Evolutionary conservation across 2,888 invertebrate genomes (phyloP).

Genomic region (Chalcosyrphus nemorum): DNA sequence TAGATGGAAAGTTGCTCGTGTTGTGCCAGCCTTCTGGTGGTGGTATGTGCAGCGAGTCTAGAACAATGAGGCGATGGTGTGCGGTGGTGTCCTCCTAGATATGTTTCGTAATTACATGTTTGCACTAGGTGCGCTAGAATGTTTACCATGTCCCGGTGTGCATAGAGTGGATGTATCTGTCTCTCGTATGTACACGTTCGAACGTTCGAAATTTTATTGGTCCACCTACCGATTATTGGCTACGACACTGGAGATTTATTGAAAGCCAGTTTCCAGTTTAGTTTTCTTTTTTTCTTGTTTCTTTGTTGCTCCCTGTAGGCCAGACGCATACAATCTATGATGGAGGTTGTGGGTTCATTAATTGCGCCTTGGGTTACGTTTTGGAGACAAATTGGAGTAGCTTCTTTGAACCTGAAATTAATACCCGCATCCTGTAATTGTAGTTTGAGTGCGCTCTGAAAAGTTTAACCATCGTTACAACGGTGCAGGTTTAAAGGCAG

Average conservation of each 20-base stretch:
- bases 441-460: slow-evolving; percentile 38
- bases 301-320: slow-evolving; percentile 3
- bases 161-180: slow-evolving; percentile 41
- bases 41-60: slow-evolving; percentile 13
- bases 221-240: slow-evolving; percentile 72
- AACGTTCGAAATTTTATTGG: slow-evolving; percentile 60
- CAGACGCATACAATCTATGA: slow-evolving; percentile 17
- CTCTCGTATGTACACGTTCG: slow-evolving; percentile 45
- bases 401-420: slow-evolving; percentile 67
- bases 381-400: slow-evolving; percentile 73
- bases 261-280: slow-evolving; percentile 60
- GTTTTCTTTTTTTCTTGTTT: slow-evolving; percentile 18
- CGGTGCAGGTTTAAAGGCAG: slow-evolving; percentile 21
- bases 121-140: slow-evolving; percentile 67
- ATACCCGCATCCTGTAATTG: slow-evolving; percentile 67
- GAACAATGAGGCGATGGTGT: slow-evolving; percentile 61
- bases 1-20: slow-evolving; percentile 35
- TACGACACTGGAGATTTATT: slow-evolving; percentile 71
- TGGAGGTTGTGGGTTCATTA: slow-evolving; percentile 69
- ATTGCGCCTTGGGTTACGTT: slow-evolving; percentile 69
- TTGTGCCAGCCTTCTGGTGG: slow-evolving; percentile 20
- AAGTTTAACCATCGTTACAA: slow-evolving; percentile 31
- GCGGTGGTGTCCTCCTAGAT: slow-evolving; percentile 66
- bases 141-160: slow-evolving; percentile 43
- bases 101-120: slow-evolving; percentile 71